Percentiles rank a stretch among this genome's conserved stretches.
Conservation (phyloP, 2,797 vertebrate species). For the Acridotheres tristis region DNA sequence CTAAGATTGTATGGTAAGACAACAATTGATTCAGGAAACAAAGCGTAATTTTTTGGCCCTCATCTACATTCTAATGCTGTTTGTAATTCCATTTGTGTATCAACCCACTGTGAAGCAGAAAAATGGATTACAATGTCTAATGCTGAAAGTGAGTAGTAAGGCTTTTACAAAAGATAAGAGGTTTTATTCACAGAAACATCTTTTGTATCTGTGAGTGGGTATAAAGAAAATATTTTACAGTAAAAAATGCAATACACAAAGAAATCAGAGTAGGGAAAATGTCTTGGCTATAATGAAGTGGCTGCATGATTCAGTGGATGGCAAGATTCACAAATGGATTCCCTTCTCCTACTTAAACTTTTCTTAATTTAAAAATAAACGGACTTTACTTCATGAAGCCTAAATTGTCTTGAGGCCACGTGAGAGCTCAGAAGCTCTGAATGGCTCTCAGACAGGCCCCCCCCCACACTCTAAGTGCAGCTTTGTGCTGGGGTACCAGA, state of each 20-base stretch:
- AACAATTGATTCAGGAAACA: not conserved
- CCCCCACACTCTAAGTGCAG: not conserved
- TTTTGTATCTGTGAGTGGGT: not conserved
- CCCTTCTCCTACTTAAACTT: not conserved
- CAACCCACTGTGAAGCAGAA: not conserved
- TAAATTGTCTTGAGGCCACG: not conserved
- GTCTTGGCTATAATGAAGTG: not conserved
- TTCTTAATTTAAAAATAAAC: not conserved
- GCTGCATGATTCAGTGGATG: not conserved
- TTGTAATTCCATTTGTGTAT: not conserved
- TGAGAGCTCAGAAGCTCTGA: not conserved
- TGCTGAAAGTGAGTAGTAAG: not conserved
- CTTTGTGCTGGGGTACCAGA: not conserved
- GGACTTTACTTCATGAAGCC: not conserved
- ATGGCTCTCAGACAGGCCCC: not conserved
- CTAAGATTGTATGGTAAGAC: not conserved
- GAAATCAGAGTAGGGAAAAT: not conserved
- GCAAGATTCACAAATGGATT: not conserved
- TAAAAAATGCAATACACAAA: not conserved
- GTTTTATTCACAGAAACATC: not conserved
- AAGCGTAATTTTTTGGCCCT: fast-evolving
- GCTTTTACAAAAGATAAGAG: not conserved
- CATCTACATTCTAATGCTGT: not conserved
- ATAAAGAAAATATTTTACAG: not conserved
- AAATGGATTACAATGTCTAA: not conserved